Base-by-base conservation (phyloP, 2,113 vertebrate species). In the Salvelinus alpinus region DNA sequence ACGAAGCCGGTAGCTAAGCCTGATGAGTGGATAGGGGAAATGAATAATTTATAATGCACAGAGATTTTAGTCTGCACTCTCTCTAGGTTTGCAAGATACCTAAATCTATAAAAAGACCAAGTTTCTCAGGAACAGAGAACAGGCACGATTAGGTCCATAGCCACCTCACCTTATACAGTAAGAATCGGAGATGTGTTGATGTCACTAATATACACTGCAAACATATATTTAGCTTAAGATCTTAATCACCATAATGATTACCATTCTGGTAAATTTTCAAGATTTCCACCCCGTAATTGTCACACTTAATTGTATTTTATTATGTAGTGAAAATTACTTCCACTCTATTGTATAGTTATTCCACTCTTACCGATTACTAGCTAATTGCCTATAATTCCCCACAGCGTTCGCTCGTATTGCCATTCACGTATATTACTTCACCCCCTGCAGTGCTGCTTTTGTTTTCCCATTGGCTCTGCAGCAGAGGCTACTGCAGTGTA, bases 11-110 rank as follows among this genome's bases (percentile, higher is more conserved):
- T 54, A 14, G 51, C 65, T 16, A 18, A 34, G 16, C 13, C 65
- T 25, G 2, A 38, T 68, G 29, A 18, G 4, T 14, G 13, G 16
- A 68, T 25, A 31, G 13, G 5, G 14, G 59, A 18, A 18, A n/a
- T 68, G 27, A 34, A 68, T 68, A 31, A 68, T 68, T 68, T 31
- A 66, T 66, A 25, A 24, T 27, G 9, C 25, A 44, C 38, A 65
- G n/a, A 13, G 24, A 65, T 65, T 65, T 66, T 66, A 24, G 24
- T 12, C 85, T 77, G 13, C 20, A 60, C 38, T 27, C 18, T 48
- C 60, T 74, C 4, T 62, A 22, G 20, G 20, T 44, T 44, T 11
- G 38, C 38, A 11, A 44, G 38, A 9, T 44, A 44, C 9, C 38
- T 44, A 44, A 11, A 44, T 11, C 38, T 44, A 44, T 44, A 44